Conservation (phyloP, 2,888 invertebrate species). For the Chymomyza procnemis region DNA sequence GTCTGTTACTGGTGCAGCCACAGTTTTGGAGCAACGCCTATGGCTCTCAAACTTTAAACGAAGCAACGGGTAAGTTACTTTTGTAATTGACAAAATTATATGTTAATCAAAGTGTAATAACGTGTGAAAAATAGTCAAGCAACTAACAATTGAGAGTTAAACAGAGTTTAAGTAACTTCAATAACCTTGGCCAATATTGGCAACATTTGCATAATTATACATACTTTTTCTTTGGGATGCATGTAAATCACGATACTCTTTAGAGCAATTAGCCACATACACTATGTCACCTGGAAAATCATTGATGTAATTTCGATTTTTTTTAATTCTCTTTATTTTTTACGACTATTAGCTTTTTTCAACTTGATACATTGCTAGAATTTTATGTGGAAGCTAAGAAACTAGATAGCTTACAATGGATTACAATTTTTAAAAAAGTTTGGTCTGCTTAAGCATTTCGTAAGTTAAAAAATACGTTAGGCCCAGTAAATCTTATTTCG, state of each 20-base stretch:
- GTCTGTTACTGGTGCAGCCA: slow-evolving; percentile 17
- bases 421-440: too few species aligned
- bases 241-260: not conserved
- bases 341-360: too few species aligned
- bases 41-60: slow-evolving; percentile 18
- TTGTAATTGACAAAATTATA: not conserved
- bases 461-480: too few species aligned
- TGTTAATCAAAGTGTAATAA: not conserved
- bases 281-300: too few species aligned
- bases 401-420: too few species aligned
- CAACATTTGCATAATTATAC: slow-evolving; percentile 40
- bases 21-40: slow-evolving; percentile 19
- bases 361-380: too few species aligned
- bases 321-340: too few species aligned
- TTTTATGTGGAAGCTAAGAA: too few species aligned
- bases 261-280: not conserved
- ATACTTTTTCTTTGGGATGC: slow-evolving; percentile 6
- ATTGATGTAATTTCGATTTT: too few species aligned
- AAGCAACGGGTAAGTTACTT: slow-evolving; percentile 29
- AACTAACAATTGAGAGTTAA: slow-evolving; percentile 33
- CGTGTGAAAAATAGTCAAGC: slow-evolving; percentile 22
- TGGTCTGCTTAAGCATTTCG: too few species aligned
- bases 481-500: too few species aligned
- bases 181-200: slow-evolving; percentile 54
- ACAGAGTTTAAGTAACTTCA: not conserved